phyloP scores from a whole-genome alignment of 1,140 invertebrate genomes.

The Aporrectodea caliginosa region DNA sequence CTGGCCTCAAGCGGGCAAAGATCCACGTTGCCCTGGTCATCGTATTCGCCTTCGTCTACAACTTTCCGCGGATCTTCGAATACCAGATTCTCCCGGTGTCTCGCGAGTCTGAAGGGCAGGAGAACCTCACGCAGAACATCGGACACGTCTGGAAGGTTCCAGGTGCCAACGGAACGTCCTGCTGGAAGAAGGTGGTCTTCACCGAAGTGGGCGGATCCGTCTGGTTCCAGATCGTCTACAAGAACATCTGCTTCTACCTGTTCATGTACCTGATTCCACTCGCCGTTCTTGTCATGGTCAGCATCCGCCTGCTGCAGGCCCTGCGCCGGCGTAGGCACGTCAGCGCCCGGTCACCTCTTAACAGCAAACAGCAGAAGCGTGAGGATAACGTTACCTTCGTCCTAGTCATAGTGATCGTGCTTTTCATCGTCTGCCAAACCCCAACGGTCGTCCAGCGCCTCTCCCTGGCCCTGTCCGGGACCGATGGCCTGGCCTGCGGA shows the following conservation, averaged over 20 bases:
- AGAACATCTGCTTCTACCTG: conserved; percentile 13
- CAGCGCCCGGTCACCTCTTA: too few relatives aligned
- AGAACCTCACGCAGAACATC: too few relatives aligned
- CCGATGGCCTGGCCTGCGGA: neutral
- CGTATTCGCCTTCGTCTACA: neutral
- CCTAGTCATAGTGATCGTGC: conserved; percentile 9
- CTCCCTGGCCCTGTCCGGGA: neutral
- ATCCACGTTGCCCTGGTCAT: neutral
- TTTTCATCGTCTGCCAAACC: conserved; percentile 17
- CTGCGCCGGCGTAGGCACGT: neutral
- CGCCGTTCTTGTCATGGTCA: neutral
- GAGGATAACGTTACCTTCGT: conserved; percentile 9
- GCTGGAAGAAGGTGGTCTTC: neutral
- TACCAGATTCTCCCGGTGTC: neutral
- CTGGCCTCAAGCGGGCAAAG: neutral
- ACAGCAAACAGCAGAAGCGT: neutral
- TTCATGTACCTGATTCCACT: conserved; percentile 18
- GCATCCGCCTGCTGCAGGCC: conserved; percentile 2
- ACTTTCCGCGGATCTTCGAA: neutral
- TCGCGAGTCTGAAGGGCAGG: neutral
- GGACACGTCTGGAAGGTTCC: neutral
- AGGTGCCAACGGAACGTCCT: neutral
- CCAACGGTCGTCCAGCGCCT: conserved; percentile 11
- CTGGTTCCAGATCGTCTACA: conserved; percentile 16
- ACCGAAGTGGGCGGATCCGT: neutral